Conservation (phyloP, 2,888 invertebrate genomes). For the Napeogenes sylphis region DNA sequence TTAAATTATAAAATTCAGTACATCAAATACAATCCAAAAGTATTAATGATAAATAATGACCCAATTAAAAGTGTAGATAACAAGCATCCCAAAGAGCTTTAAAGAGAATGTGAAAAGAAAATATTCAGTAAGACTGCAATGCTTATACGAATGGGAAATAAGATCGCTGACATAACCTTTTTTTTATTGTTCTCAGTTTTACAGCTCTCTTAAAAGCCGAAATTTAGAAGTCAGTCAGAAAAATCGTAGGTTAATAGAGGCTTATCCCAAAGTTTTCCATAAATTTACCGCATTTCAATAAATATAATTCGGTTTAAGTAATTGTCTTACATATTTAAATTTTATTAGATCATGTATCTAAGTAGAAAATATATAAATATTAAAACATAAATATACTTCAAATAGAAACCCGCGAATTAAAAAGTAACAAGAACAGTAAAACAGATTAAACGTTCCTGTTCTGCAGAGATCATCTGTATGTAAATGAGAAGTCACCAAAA, state of each 20-base stretch:
- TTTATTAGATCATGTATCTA: too few relatives aligned
- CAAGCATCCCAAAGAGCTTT: constrained; percentile 37
- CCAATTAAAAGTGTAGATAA: constrained; percentile 51
- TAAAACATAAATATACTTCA: too few relatives aligned
- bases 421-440: too few relatives aligned
- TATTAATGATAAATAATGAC: constrained; percentile 37
- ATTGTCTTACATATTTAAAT: background rate
- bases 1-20: too few relatives aligned
- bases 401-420: too few relatives aligned
- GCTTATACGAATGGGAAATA: constrained; percentile 60
- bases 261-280: background rate
- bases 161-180: constrained; percentile 65
- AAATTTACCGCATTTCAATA: background rate
- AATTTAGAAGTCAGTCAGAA: constrained; percentile 44
- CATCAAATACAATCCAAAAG: constrained; percentile 14
- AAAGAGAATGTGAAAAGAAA: constrained; percentile 54
- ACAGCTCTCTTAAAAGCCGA: constrained; percentile 56
- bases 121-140: constrained; percentile 59
- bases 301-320: background rate
- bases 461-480: too few relatives aligned
- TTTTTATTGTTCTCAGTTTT: constrained; percentile 64
- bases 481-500: too few relatives aligned
- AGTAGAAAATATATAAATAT: too few relatives aligned
- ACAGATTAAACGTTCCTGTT: too few relatives aligned
- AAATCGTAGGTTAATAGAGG: constrained; percentile 1